These are phyloP conservation scores for Buathra laborator DNA, from an alignment of 2,888 invertebrate genomes.

Conservation along the genomic window DNA sequence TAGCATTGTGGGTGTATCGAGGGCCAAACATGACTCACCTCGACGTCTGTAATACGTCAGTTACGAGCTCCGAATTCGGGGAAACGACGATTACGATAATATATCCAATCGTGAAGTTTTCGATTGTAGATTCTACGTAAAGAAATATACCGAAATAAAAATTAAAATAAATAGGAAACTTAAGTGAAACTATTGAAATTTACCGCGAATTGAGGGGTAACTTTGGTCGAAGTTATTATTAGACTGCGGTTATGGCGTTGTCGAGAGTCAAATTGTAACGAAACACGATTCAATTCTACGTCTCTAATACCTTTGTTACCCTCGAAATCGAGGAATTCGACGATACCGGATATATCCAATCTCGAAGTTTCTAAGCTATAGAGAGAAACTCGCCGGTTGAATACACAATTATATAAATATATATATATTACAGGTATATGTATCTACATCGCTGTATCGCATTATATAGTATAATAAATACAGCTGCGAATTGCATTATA, in stretches of 20 bases:
- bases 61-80: no score
- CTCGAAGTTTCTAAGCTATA: conserved; percentile 7
- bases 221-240: background rate
- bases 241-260: background rate
- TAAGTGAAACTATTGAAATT: background rate
- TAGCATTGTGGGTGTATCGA: background rate
- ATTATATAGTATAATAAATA: conserved; percentile 11
- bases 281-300: background rate
- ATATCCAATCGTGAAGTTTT: no score
- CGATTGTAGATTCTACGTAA: no score
- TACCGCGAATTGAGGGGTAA: background rate
- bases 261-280: conserved; percentile 10
- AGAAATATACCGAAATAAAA: no score
- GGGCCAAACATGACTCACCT: background rate
- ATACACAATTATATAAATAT: conserved; percentile 19
- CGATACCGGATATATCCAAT: background rate
- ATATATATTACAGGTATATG: background rate
- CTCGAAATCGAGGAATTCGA: background rate
- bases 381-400: conserved; percentile 13
- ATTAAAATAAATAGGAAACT: no score
- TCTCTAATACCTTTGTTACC: background rate
- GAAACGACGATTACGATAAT: no score
- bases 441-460: background rate
- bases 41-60: no score
- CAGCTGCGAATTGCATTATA: conserved; percentile 21